Conservation (phyloP, 1,140 invertebrate species). For the Ectropis grisescens region DNA sequence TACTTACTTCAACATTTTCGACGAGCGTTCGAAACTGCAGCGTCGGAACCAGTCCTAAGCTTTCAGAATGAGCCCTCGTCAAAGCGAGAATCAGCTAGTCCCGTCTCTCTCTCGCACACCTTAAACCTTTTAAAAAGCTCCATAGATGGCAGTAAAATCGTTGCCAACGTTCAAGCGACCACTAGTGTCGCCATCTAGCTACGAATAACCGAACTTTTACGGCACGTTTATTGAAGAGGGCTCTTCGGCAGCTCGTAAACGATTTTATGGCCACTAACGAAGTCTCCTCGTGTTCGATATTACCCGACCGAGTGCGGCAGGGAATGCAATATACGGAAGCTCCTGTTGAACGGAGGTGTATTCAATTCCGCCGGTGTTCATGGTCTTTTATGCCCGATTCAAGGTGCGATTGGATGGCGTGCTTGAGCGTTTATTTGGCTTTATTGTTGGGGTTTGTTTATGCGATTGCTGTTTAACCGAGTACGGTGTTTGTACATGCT, state of each 20-base stretch:
- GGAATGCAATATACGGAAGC: conserved; percentile 54
- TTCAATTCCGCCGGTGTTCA: conserved; percentile 64
- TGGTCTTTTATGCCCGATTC: conserved; percentile 67
- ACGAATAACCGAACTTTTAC: conserved; percentile 66
- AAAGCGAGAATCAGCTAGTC: too few species aligned
- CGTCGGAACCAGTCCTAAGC: too few species aligned
- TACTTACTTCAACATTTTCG: too few species aligned
- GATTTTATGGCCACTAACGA: conserved; percentile 63
- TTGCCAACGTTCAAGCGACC: conserved; percentile 52
- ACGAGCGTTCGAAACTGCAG: too few species aligned
- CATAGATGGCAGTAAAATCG: conserved; percentile 68
- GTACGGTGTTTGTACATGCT: conserved; percentile 61
- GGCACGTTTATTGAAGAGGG: conserved; percentile 65
- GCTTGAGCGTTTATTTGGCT: conserved; percentile 67
- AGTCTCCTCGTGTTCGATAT: conserved; percentile 55
- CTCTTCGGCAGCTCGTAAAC: conserved; percentile 67
- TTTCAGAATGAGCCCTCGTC: too few species aligned
- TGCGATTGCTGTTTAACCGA: conserved; percentile 69
- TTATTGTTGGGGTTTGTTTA: conserved; percentile 70
- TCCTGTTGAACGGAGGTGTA: conserved; percentile 51
- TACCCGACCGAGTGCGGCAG: conserved; percentile 59
- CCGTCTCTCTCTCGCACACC: conserved; percentile 25
- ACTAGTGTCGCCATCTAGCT: conserved; percentile 67
- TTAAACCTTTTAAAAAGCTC: conserved; percentile 62
- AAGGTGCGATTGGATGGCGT: conserved; percentile 69